Conservation (phyloP, 2,797 vertebrate species). For the Bufotes viridis region DNA sequence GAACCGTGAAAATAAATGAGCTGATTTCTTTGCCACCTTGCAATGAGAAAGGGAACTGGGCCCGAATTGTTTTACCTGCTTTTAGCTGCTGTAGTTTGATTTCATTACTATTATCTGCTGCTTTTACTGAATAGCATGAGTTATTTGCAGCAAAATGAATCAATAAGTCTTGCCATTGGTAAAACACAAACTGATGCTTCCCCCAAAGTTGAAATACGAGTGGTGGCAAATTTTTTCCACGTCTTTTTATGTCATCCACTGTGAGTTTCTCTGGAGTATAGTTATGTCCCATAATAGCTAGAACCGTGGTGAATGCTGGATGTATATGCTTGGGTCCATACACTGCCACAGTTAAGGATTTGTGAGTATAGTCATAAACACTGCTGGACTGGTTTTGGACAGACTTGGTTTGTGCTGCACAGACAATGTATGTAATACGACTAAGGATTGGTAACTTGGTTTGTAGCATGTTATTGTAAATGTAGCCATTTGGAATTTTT, state of each 20-base stretch:
- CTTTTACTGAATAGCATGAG: constrained; percentile 83
- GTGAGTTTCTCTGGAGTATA: constrained; percentile 87
- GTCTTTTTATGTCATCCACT: constrained; percentile 82
- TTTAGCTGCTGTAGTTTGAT: constrained; percentile 83
- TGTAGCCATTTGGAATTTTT: constrained; percentile 80
- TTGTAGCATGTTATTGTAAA: constrained; percentile 86
- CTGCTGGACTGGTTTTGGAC: constrained; percentile 82
- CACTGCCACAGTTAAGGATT: constrained; percentile 84
- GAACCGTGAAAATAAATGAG: constrained; percentile 82
- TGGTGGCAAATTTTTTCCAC: constrained; percentile 83
- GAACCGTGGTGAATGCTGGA: constrained; percentile 87
- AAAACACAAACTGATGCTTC: constrained; percentile 82
- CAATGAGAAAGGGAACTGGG: constrained; percentile 84
- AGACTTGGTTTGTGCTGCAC: constrained; percentile 80
- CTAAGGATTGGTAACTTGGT: constrained; percentile 84
- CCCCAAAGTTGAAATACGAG: constrained; percentile 95
- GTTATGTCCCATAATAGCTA: constrained; percentile 87
- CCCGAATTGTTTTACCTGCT: constrained; percentile 80
- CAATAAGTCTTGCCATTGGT: constrained; percentile 81
- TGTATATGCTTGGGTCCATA: constrained; percentile 96
- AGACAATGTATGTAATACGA: constrained; percentile 85
- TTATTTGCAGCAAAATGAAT: constrained; percentile 77
- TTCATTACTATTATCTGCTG: constrained; percentile 78
- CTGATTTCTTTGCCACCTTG: constrained; percentile 75
- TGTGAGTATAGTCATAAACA: constrained; percentile 90